These are phyloP conservation scores for Drosophila micromelanica DNA, from an alignment of 1,140 invertebrate genomes.

Conservation along the genomic window DNA sequence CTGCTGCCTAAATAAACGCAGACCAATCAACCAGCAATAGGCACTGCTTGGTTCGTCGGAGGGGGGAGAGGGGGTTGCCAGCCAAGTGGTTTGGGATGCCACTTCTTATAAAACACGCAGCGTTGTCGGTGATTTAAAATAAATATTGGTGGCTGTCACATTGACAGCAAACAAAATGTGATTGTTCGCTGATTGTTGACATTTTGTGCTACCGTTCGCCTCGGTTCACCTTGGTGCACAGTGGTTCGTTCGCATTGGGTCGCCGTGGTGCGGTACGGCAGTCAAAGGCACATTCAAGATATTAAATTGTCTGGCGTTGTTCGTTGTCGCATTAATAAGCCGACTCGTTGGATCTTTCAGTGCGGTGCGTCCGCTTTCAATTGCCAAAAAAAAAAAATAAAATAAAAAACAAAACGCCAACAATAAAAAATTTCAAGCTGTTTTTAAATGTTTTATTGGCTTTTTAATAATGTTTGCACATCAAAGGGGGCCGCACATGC, in stretches of 20 bases:
- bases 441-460: slow-evolving; percentile 83
- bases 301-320: slow-evolving; percentile 75
- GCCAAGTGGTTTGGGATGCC: slow-evolving; percentile 13
- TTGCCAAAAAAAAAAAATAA: no score
- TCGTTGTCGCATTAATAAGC: slow-evolving; percentile 78
- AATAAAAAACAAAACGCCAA: no score
- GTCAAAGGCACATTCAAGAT: slow-evolving; percentile 71
- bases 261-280: slow-evolving; percentile 30
- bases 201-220: slow-evolving; percentile 69
- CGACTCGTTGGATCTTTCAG: slow-evolving; percentile 46
- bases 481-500: slow-evolving; percentile 69
- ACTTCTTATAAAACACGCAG: slow-evolving; percentile 37
- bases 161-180: slow-evolving; percentile 81
- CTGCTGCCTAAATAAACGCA: slow-evolving; percentile 75
- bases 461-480: slow-evolving; percentile 81
- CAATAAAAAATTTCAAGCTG: slow-evolving; percentile 82
- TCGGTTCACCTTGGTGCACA: slow-evolving; percentile 6
- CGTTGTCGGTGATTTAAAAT: slow-evolving; percentile 76
- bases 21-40: slow-evolving; percentile 55
- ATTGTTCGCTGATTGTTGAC: slow-evolving; percentile 81
- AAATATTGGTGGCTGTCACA: slow-evolving; percentile 81
- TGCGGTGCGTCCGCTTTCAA: slow-evolving; percentile 47
- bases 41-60: not conserved
- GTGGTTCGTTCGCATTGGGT: slow-evolving; percentile 1
- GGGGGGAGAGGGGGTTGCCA: not conserved